Conservation (phyloP, 2,113 vertebrate genomes). For the Tricholaema leucomelas region DNA sequence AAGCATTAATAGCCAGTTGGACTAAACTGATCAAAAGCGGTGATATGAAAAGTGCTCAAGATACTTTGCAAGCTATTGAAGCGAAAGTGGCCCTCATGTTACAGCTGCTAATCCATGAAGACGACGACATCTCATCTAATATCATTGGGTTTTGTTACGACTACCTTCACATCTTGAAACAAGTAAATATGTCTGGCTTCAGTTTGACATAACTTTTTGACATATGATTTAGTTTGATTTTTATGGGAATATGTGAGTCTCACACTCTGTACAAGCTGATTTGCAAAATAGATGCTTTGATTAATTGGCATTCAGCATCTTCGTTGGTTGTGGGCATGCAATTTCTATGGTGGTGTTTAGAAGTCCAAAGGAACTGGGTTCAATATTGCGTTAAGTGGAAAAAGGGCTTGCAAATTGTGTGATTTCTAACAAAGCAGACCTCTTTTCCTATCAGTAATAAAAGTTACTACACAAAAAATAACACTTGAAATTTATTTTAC, state of each 20-base stretch:
- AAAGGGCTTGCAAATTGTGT: background rate
- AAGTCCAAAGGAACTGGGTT: background rate
- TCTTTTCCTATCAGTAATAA: background rate
- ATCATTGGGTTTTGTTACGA: slow-evolving; percentile 97
- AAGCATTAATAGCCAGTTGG: slow-evolving; percentile 96
- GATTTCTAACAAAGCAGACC: background rate
- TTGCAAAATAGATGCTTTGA: background rate
- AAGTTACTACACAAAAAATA: background rate
- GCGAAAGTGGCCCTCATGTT: slow-evolving; percentile 92
- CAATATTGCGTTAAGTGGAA: background rate
- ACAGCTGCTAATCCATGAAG: slow-evolving; percentile 91
- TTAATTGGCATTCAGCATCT: background rate
- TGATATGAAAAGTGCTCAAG: slow-evolving; percentile 84
- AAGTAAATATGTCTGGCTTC: slow-evolving; percentile 75
- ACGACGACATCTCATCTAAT: slow-evolving; percentile 97
- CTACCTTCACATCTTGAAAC: slow-evolving; percentile 97
- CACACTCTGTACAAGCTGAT: background rate
- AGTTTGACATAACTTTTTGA: background rate
- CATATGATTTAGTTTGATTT: background rate
- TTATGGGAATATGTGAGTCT: background rate
- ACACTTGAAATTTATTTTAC: slow-evolving; percentile 30
- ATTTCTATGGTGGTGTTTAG: background rate
- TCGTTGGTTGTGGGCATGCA: background rate
- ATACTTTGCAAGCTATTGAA: slow-evolving; percentile 89
- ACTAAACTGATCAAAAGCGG: slow-evolving; percentile 88